Evolutionary conservation across 2,888 invertebrate genomes (phyloP).

Genomic region (Lypha dubia): DNA sequence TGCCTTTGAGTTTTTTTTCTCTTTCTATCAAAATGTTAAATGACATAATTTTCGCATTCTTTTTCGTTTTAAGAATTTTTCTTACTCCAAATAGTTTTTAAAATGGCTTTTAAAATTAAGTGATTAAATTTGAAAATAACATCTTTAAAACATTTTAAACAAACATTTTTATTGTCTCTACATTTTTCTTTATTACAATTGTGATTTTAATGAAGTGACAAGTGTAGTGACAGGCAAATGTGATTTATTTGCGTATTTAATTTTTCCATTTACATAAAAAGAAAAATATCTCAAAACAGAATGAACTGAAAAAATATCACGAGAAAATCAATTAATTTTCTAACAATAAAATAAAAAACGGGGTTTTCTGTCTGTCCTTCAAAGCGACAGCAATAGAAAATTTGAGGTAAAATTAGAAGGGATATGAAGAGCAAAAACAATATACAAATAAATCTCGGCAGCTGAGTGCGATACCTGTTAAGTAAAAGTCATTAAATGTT

Average conservation of each 20-base stretch:
- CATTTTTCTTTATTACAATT: slow-evolving; percentile 30
- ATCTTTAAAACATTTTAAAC: background rate
- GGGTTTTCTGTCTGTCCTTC: slow-evolving; percentile 37
- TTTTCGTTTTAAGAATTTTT: background rate
- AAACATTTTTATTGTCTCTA: background rate
- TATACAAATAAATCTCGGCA: background rate
- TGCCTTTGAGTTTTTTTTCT: background rate
- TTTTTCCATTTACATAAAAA: slow-evolving; percentile 38
- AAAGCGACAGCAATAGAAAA: slow-evolving; percentile 21
- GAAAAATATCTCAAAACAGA: background rate
- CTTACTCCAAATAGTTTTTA: background rate
- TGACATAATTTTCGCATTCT: background rate
- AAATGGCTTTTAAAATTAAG: background rate
- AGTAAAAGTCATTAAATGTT: slow-evolving; percentile 50
- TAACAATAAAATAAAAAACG: slow-evolving; percentile 62
- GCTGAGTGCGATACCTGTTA: slow-evolving; percentile 16
- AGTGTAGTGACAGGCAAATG: slow-evolving; percentile 55
- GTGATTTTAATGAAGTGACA: slow-evolving; percentile 43
- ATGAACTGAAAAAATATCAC: slow-evolving; percentile 52
- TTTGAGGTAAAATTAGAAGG: slow-evolving; percentile 41
- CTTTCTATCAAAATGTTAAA: too few species aligned
- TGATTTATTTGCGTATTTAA: slow-evolving; percentile 72
- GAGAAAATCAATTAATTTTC: slow-evolving; percentile 70
- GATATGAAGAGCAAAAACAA: slow-evolving; percentile 3
- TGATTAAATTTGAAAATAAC: background rate